Percentiles rank a stretch among this genome's conserved stretches.
Conservation (phyloP, 2,113 vertebrate species). For the Hystrix brachyura region DNA sequence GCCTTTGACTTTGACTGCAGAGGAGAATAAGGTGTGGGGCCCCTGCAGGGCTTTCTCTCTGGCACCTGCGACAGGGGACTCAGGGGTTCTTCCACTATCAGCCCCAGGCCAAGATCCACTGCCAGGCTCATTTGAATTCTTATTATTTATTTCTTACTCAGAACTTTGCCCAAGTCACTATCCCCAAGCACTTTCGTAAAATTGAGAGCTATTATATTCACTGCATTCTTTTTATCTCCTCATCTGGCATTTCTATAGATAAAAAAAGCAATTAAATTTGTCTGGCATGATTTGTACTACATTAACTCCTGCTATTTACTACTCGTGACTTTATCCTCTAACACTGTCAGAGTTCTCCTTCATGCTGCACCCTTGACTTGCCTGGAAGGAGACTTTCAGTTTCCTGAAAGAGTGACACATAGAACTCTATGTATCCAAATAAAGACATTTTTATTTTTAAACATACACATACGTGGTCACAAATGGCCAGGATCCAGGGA, state of each 20-base stretch:
- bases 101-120: background rate
- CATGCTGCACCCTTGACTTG: background rate
- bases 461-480: background rate
- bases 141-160: constrained; percentile 68
- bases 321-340: background rate
- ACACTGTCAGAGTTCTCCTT: background rate
- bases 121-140: background rate
- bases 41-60: background rate
- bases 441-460: background rate
- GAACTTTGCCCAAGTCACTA: constrained; percentile 60
- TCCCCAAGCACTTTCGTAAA: constrained; percentile 56
- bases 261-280: constrained; percentile 72
- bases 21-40: rapidly evolving
- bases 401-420: background rate
- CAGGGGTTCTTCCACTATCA: background rate
- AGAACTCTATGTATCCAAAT: background rate
- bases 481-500: background rate
- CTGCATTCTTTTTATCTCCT: constrained; percentile 77
- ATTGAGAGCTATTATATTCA: constrained; percentile 59
- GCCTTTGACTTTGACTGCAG: background rate
- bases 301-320: constrained; percentile 64
- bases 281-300: constrained; percentile 59
- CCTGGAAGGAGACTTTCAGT: constrained; percentile 53
- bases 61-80: background rate
- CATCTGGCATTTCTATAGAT: constrained; percentile 73